Evolutionary conservation across 2,797 vertebrate species (phyloP), one percentile per base, ranked within the genome.

Genomic region (Cryptoblepharus egeriae): DNA sequence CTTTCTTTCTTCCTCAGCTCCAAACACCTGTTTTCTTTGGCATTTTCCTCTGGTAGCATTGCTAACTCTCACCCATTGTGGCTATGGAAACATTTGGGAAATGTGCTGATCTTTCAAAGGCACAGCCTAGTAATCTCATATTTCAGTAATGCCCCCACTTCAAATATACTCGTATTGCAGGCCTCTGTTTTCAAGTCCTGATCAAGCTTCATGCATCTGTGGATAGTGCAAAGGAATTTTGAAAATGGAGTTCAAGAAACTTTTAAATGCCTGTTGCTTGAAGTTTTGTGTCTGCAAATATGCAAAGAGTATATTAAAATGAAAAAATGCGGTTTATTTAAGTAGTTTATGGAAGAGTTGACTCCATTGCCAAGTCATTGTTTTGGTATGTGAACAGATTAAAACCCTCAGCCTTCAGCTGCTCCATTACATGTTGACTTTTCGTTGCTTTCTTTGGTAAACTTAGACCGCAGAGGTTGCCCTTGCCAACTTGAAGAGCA

Each of bases 401-500:
- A 78, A 75, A 71, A 77, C 18, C n/a, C 6, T 68, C 81, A 82
- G 85, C 42, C 70, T n/a, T 11, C 8, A 69, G 26, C 4, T 3
- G 5, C 79, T 86, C 37, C 12, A 24, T 83, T 89, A 82, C 90
- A 42, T 68, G n/a, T n/a, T 10, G 67, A 70, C 2, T 0, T 0
- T 88, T 92, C 57, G 1, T 60, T 91, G 6, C 82, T 81, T 57
- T 70, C 87, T 16, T 79, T 60, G 86, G 55, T 86, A 68, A 86
- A 79, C 68, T 68, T 7, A 45, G 99, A 99, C 99, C 0, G 99
- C 98, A 1, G 99, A 99, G 92, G 98, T 97, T 64, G 98, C 98
- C 78, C 96, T 99, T 68, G 97, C 97, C 88, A 99, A 99, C 94
- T 94, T 99, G 90, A 99, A 99, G 96, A 99, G 98, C 93, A 99